Evolutionary conservation across 2,113 vertebrate species (phyloP).

Genomic region (Girardinichthys multiradiatus): DNA sequence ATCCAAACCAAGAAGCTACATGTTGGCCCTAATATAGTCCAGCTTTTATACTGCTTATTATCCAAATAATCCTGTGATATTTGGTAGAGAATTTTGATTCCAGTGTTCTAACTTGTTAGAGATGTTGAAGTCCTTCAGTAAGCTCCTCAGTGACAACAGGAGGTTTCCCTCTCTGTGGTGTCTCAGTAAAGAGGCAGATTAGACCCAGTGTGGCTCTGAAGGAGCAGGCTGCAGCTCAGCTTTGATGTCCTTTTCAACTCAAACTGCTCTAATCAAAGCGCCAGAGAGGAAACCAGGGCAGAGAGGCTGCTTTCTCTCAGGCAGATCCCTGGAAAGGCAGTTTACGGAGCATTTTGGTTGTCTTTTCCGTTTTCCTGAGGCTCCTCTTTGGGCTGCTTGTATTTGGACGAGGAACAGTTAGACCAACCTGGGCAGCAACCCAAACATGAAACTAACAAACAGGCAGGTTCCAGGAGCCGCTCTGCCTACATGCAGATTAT

Average conservation of each 20-base stretch:
- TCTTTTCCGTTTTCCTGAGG: not conserved
- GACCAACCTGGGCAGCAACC: slow-evolving; percentile 26
- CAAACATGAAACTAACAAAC: slow-evolving; percentile 33
- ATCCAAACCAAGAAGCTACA: too few species aligned
- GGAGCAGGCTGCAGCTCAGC: slow-evolving; percentile 21
- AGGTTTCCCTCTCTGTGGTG: not conserved
- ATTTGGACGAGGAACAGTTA: slow-evolving; percentile 22
- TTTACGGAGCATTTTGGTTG: not conserved
- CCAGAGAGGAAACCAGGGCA: slow-evolving; percentile 8
- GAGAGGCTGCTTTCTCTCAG: not conserved
- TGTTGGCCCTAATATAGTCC: too few species aligned
- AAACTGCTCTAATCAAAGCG: slow-evolving; percentile 23
- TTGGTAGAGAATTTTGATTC: not conserved
- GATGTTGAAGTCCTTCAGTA: not conserved
- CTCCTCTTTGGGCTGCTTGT: slow-evolving; percentile 2
- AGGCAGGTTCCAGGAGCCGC: slow-evolving; percentile 31
- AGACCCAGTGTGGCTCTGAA: slow-evolving; percentile 32
- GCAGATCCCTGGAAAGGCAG: not conserved
- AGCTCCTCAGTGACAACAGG: not conserved
- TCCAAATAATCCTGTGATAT: not conserved
- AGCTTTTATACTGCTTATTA: too few species aligned
- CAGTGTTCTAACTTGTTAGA: not conserved
- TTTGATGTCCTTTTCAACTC: slow-evolving; percentile 48
- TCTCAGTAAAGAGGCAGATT: slow-evolving; percentile 43
- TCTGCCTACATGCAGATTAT: slow-evolving; percentile 39